Conservation (phyloP, 2,113 vertebrate species). For the Chionodraco myersi region DNA sequence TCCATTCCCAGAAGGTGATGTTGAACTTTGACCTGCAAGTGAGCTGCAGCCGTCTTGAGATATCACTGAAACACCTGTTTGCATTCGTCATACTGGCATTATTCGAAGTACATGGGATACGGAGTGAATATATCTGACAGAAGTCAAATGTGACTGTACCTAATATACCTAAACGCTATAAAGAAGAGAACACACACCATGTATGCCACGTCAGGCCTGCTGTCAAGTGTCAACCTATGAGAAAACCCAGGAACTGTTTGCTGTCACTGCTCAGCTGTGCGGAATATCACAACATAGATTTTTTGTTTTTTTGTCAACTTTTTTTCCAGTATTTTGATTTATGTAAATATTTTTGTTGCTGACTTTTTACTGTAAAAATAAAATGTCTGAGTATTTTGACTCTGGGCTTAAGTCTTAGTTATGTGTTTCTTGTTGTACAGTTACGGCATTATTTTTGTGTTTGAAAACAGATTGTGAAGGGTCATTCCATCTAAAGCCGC, state of each 20-base stretch:
- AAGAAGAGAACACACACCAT: background rate
- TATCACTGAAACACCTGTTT: too few relatives aligned
- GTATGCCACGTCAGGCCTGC: background rate
- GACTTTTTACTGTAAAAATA: slow-evolving; percentile 49
- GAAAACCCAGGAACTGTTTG: background rate
- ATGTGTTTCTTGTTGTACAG: background rate
- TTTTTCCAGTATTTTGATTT: slow-evolving; percentile 20
- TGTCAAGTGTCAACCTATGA: background rate
- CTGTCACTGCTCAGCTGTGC: background rate
- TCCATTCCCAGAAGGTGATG: background rate
- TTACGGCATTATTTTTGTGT: background rate
- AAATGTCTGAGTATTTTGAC: slow-evolving; percentile 42
- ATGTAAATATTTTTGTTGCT: slow-evolving; percentile 58
- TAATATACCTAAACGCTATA: background rate
- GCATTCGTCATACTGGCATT: too few relatives aligned
- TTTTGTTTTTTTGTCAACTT: slow-evolving; percentile 8
- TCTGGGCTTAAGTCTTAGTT: background rate
- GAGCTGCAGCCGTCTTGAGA: background rate
- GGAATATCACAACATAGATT: background rate
- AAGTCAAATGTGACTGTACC: background rate
- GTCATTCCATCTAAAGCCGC: too few relatives aligned
- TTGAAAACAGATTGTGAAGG: background rate
- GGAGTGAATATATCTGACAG: background rate
- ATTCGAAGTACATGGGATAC: background rate
- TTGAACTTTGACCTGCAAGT: slow-evolving; percentile 12